These are phyloP conservation scores for Phenganax marumi DNA, from an alignment of 92 coral and sea anemone species.

Conservation along the genomic window DNA sequence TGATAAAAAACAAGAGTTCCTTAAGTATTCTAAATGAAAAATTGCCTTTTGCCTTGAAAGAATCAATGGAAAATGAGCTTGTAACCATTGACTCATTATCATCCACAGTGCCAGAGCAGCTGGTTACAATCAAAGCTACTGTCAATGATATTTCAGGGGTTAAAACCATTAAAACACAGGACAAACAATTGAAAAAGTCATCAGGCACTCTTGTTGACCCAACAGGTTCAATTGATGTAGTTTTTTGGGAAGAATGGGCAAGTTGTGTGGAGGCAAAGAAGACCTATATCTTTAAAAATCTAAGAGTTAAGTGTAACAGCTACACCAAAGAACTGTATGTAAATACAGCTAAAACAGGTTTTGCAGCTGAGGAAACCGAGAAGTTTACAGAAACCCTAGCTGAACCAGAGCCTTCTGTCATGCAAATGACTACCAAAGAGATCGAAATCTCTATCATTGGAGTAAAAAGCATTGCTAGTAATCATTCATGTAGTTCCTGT, in stretches of 20 bases:
- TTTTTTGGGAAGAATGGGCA: constrained; percentile 15
- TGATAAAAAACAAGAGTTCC: constrained; percentile 18
- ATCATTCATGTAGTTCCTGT: constrained; percentile 3
- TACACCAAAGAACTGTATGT: constrained; percentile 11
- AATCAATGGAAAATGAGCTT: constrained; percentile 23
- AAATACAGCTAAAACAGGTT: constrained; percentile 16
- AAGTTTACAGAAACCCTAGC: constrained; percentile 12
- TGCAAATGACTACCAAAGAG: constrained; percentile 21
- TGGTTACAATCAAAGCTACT: not conserved
- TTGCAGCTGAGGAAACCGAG: not conserved
- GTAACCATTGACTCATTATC: not conserved
- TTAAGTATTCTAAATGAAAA: constrained; percentile 11
- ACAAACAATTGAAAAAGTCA: constrained; percentile 6
- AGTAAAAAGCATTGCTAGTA: not conserved
- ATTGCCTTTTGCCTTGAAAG: constrained; percentile 3
- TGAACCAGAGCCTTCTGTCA: constrained; percentile 20
- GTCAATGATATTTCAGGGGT: not conserved
- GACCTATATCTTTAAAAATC: constrained; percentile 1
- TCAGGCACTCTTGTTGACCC: constrained; percentile 18
- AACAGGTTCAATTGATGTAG: constrained; percentile 13
- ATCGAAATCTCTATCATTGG: constrained; percentile 23
- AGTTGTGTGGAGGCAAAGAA: constrained; percentile 5
- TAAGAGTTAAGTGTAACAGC: constrained; percentile 8
- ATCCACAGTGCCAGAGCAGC: not conserved
- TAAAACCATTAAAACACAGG: not conserved